Conservation (phyloP, 2,888 invertebrate genomes). For the Epinotia ramella region DNA sequence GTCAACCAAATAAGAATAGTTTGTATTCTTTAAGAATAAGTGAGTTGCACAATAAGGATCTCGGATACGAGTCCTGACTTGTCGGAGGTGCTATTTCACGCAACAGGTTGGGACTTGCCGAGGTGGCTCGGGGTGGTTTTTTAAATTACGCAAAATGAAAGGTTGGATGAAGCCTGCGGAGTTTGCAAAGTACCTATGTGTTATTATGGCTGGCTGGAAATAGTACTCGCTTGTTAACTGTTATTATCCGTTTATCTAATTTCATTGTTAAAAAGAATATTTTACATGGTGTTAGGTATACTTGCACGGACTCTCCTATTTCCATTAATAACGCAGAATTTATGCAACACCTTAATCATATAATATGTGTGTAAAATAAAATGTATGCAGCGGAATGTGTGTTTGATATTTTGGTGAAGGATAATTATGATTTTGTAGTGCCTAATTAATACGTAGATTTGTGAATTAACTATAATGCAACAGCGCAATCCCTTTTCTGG, state of each 20-base stretch:
- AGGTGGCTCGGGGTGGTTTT: slow-evolving; percentile 48
- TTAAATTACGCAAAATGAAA: slow-evolving; percentile 40
- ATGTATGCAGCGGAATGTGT: neutral
- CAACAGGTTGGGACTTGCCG: slow-evolving; percentile 74
- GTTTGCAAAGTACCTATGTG: neutral
- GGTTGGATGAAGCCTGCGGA: slow-evolving; percentile 2
- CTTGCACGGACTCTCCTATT: neutral
- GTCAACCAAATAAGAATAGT: slow-evolving; percentile 43
- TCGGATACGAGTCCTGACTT: slow-evolving; percentile 61
- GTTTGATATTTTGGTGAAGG: neutral
- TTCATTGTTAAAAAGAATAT: neutral
- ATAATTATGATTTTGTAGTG: neutral
- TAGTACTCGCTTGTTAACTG: neutral
- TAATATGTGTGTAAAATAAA: too few species aligned
- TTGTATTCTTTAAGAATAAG: slow-evolving; percentile 39
- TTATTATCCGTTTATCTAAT: slow-evolving; percentile 1
- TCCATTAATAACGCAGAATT: neutral
- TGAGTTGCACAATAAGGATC: slow-evolving; percentile 48
- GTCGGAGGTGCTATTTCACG: slow-evolving; percentile 54
- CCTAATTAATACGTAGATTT: neutral
- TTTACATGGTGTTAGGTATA: neutral
- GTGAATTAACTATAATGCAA: neutral
- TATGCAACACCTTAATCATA: neutral
- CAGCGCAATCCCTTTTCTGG: neutral
- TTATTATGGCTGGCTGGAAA: slow-evolving; percentile 7